Percentiles rank a stretch among this genome's conserved stretches.
Evolutionary conservation across 2,797 vertebrate genomes (phyloP).

Genomic region (Pachyuromys duprasi): DNA sequence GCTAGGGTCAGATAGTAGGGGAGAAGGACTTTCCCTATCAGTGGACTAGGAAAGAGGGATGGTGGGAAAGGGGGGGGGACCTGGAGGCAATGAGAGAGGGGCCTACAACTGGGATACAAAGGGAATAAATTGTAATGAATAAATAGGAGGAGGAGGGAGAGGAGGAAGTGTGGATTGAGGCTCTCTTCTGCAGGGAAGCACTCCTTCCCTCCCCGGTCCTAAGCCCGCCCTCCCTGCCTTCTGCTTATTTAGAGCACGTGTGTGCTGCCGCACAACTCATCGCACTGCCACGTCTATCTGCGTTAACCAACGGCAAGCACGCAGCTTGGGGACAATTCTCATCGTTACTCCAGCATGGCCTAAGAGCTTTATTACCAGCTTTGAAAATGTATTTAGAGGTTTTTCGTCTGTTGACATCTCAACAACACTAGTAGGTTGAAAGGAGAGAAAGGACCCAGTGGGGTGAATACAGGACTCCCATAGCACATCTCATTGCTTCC

Average conservation of each 20-base stretch:
- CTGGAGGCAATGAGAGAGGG: too few relatives aligned
- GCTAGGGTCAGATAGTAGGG: too few relatives aligned
- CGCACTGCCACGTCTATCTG: conserved; percentile 12
- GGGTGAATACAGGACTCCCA: conserved; percentile 1
- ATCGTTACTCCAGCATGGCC: conserved; percentile 47
- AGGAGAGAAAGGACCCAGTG: conserved; percentile 29
- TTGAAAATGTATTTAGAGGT: conserved; percentile 12
- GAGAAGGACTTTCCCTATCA: too few relatives aligned
- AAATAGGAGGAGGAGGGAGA: too few relatives aligned
- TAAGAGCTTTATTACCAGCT: not conserved
- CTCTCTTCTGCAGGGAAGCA: not conserved
- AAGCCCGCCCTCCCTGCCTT: not conserved
- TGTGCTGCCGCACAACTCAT: conserved; percentile 16
- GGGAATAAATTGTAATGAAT: too few relatives aligned
- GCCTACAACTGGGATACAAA: too few relatives aligned
- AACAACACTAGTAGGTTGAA: conserved; percentile 25
- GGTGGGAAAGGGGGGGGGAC: too few relatives aligned
- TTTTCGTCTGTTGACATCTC: not conserved
- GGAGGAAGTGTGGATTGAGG: not conserved
- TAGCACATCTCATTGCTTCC: conserved; percentile 23
- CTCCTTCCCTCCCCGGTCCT: not conserved
- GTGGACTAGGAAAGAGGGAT: too few relatives aligned
- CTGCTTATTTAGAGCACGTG: not conserved
- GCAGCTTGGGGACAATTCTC: not conserved
- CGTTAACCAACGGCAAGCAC: conserved; percentile 30